These are phyloP conservation scores for Podarcis lilfordi DNA, from an alignment of 2,797 vertebrate species.

Conservation along the genomic window DNA sequence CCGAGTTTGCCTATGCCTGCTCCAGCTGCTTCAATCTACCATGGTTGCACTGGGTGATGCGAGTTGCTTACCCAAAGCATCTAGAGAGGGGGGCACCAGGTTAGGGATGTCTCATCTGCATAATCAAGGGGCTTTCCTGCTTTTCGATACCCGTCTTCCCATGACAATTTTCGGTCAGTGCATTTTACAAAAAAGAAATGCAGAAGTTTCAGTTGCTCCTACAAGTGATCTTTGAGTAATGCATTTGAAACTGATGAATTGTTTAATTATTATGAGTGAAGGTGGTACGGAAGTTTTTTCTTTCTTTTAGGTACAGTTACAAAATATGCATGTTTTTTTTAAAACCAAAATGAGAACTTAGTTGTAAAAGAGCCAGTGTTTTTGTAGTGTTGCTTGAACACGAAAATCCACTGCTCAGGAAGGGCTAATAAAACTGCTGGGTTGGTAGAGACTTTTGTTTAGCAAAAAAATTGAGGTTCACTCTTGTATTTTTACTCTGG, in stretches of 20 bases:
- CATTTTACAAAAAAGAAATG: background rate
- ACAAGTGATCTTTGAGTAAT: background rate
- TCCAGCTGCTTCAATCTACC: too few relatives aligned
- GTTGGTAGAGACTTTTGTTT: background rate
- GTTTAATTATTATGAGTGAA: background rate
- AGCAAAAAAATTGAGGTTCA: background rate
- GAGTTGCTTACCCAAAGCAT: too few relatives aligned
- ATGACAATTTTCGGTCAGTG: background rate
- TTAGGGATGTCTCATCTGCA: too few relatives aligned
- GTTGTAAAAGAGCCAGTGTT: background rate
- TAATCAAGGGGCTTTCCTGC: background rate
- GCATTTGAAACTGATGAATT: background rate
- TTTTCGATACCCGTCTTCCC: background rate
- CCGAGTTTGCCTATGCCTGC: too few relatives aligned
- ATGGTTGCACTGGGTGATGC: too few relatives aligned
- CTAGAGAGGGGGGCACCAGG: too few relatives aligned
- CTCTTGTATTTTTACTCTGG: background rate
- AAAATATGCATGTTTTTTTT: background rate
- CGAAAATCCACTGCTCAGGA: background rate
- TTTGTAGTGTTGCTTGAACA: background rate
- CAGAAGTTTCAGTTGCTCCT: background rate
- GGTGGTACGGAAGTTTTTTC: background rate
- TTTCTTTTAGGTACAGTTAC: background rate
- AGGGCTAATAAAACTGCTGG: conserved; percentile 3
- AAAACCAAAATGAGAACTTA: background rate